phyloP scores from a whole-genome alignment of 2,888 invertebrate species.

The Urechis unicinctus region DNA sequence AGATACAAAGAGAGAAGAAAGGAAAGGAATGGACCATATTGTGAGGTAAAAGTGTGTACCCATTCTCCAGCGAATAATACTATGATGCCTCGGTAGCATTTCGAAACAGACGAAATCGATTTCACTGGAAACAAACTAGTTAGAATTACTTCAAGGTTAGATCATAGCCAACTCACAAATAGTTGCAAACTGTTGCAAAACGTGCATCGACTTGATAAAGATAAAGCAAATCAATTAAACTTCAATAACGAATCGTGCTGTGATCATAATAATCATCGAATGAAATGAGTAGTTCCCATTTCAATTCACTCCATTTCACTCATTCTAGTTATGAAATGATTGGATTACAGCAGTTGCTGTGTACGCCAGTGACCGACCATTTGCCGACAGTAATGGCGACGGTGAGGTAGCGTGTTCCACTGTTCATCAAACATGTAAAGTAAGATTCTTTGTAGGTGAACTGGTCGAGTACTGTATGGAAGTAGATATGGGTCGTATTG shows the following conservation, averaged over 20 bases:
- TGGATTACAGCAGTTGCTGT: too few relatives aligned
- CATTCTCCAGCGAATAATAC: constrained; percentile 74
- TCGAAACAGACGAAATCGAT: constrained; percentile 97
- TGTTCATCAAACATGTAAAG: constrained; percentile 88
- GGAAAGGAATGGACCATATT: not conserved
- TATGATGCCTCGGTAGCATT: constrained; percentile 91
- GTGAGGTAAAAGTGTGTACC: constrained; percentile 31
- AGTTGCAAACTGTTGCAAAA: too few relatives aligned
- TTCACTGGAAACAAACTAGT: constrained; percentile 61
- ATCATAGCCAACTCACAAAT: too few relatives aligned
- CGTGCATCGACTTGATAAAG: too few relatives aligned
- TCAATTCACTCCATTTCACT: too few relatives aligned
- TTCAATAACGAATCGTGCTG: too few relatives aligned
- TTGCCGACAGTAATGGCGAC: constrained; percentile 92
- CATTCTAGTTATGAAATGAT: too few relatives aligned
- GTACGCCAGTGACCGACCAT: constrained; percentile 64
- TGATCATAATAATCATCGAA: too few relatives aligned
- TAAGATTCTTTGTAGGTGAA: constrained; percentile 66
- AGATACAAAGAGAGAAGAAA: not conserved
- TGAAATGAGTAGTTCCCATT: too few relatives aligned
- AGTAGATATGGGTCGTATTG: constrained; percentile 92
- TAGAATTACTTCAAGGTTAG: too few relatives aligned
- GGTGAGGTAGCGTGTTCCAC: constrained; percentile 89
- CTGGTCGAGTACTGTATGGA: constrained; percentile 88
- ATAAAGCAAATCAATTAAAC: too few relatives aligned